phyloP scores from a whole-genome alignment of 2,113 vertebrate species.

The Uria aalge region DNA sequence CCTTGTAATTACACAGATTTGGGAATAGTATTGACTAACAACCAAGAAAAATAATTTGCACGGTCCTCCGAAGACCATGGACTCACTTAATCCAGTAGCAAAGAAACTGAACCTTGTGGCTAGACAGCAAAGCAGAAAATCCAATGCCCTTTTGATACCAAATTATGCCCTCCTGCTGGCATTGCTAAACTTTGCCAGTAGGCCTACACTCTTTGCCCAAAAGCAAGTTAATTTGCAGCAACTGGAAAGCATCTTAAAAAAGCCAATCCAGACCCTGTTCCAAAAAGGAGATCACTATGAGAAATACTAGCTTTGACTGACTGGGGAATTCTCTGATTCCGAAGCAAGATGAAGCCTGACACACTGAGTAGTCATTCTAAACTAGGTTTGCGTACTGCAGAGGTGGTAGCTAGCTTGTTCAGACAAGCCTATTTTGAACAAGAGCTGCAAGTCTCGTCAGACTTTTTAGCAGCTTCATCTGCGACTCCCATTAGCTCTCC shows the following conservation, averaged over 20 bases:
- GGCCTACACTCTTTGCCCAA: background rate
- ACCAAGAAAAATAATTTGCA: constrained; percentile 26
- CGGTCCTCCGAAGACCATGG: background rate
- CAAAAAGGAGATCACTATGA: background rate
- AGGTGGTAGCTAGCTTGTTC: constrained; percentile 41
- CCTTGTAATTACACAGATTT: constrained; percentile 27
- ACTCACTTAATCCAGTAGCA: background rate
- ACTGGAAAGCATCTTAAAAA: background rate
- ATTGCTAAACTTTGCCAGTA: background rate
- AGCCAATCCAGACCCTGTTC: background rate
- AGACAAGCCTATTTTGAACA: constrained; percentile 37
- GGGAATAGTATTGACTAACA: background rate
- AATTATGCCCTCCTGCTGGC: background rate
- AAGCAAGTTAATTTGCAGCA: background rate
- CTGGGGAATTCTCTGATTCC: background rate
- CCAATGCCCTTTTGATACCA: background rate
- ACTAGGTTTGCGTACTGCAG: constrained; percentile 14
- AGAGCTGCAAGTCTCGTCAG: background rate
- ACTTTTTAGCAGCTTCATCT: background rate
- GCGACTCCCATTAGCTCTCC: background rate
- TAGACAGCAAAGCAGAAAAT: background rate
- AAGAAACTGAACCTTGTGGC: background rate
- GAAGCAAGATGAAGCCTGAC: background rate
- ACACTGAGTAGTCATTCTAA: background rate
- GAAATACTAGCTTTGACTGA: background rate